Evolutionary conservation across 2,888 invertebrate genomes (phyloP).

Genomic region (Poecilobothrus nobilitatus): DNA sequence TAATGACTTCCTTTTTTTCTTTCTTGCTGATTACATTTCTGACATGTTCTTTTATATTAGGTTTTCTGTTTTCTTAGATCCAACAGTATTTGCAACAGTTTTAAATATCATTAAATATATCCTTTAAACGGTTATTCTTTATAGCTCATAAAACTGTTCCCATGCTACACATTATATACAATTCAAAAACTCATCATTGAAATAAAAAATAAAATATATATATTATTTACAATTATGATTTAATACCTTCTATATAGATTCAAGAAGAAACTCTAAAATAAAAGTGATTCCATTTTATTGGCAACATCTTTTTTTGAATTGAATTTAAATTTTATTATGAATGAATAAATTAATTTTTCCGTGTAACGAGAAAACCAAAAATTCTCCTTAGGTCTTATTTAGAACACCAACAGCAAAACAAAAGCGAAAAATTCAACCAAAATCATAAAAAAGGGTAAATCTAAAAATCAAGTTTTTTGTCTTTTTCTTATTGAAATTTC

Average conservation of each 20-base stretch:
- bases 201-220: not conserved
- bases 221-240: not conserved
- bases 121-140: not conserved
- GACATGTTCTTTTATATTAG: not conserved
- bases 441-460: too few relatives aligned
- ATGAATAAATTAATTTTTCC: constrained; percentile 1
- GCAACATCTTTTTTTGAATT: not conserved
- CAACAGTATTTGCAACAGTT: not conserved
- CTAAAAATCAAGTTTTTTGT: too few relatives aligned
- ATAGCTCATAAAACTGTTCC: not conserved
- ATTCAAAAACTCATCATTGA: not conserved
- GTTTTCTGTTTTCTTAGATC: not conserved
- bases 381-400: too few relatives aligned
- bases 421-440: too few relatives aligned
- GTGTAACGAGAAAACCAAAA: not conserved
- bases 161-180: not conserved
- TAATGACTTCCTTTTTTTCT: not conserved
- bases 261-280: not conserved
- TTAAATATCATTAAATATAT: not conserved
- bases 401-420: too few relatives aligned
- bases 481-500: too few relatives aligned
- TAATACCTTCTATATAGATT: not conserved
- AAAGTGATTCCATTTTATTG: not conserved
- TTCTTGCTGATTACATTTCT: not conserved
- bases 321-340: not conserved